A percentile compares a stretch with the other conserved stretches of the same genome.
Evolutionary conservation across 2,797 vertebrate genomes (phyloP).

Genomic region (Pempheris klunzingeri): DNA sequence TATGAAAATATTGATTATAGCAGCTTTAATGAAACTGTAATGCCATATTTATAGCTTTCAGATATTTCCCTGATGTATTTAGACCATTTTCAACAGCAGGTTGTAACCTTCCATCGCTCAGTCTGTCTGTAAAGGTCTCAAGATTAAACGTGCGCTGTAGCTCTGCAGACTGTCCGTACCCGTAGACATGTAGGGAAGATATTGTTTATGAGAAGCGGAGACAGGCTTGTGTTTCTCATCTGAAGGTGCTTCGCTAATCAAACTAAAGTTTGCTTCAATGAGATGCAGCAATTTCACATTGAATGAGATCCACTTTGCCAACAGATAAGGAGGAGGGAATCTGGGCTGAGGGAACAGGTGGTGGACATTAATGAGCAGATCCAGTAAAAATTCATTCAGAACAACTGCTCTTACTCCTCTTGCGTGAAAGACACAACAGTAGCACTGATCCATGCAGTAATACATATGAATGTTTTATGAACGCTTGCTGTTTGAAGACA

Average conservation of each 20-base stretch:
- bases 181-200: not conserved
- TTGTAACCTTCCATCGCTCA: not conserved
- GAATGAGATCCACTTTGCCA: constrained; percentile 46
- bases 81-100: not conserved
- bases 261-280: constrained; percentile 26
- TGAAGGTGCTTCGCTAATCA: constrained; percentile 42
- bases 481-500: constrained; percentile 53
- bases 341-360: constrained; percentile 52
- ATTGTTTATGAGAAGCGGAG: constrained; percentile 8
- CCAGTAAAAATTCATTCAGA: constrained; percentile 50
- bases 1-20: not conserved
- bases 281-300: constrained; percentile 26
- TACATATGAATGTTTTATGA: constrained; percentile 55
- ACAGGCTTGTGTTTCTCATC: constrained; percentile 8
- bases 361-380: constrained; percentile 56
- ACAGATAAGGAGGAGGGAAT: constrained; percentile 48
- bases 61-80: not conserved
- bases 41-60: not conserved
- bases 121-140: constrained; percentile 2
- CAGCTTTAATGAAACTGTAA: not conserved
- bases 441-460: constrained; percentile 43
- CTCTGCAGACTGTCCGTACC: not conserved
- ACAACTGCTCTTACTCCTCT: constrained; percentile 40
- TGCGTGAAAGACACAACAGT: constrained; percentile 50
- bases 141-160: not conserved